Base-by-base conservation (phyloP, 2,888 invertebrate genomes). In the Cenopis cana region DNA sequence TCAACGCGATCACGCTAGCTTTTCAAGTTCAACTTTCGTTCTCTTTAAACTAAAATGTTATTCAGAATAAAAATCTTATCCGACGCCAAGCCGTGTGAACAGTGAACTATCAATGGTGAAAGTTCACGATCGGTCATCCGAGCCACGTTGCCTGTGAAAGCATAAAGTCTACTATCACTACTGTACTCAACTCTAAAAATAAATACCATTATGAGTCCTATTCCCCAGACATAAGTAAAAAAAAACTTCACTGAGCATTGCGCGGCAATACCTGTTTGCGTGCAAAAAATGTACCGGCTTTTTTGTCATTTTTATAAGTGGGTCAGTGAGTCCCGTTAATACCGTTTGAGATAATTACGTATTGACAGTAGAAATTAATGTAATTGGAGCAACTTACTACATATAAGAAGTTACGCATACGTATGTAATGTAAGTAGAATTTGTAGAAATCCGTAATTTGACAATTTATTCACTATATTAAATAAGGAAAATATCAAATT, bases 101-200 rank as follows among this genome's bases (percentile, higher is more conserved):
- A n/a, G 20, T 59, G 24, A 36, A 33, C 20, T 38, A 38, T 72
- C 52, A 74, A 74, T 69, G 69, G 72, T 67, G 74, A 74, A 74
- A 74, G 74, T 74, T 74, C 69, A 69, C 18, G 38, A 29, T 41
- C n/a, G 67, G 72, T 74, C 72, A 56, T 41, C 61, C 14, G 46
- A 33, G 29, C 70, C 65, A 70, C 70, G 70, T 46, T 59, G 65
- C 46, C 59, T 33, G 70, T 70, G 70, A 66, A 70, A 70, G 70
- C 60, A 60, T 60, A 49, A 60, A 46, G 46, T 46, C n/a, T 70
- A 66, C 14, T 54, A 33, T 29, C 64, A 36, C 18, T 46, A 46
- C 56, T 50, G 52, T 54, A 69, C 46, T n/a, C 33, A 33, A 33
- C n/a, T 46, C n/a, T 5, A 6, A 46, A 46, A n/a, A 46, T 46